Conservation (phyloP, 2,113 vertebrate species). For the Muntiacus muntjak region DNA sequence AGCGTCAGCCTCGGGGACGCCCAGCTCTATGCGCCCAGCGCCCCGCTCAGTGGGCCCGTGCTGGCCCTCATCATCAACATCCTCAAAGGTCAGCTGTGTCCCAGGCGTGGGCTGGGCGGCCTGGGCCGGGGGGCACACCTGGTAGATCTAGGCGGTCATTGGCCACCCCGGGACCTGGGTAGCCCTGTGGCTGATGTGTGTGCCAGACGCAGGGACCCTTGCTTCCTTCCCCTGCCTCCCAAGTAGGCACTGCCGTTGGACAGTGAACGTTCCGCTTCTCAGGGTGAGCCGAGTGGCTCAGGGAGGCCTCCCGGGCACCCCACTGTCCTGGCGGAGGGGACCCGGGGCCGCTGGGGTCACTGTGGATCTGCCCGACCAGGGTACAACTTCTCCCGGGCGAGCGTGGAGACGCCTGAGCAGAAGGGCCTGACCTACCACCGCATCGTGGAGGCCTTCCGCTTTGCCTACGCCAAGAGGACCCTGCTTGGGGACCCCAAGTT, state of each 20-base stretch:
- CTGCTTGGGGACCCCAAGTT: constrained; percentile 89
- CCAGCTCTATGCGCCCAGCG: constrained; percentile 84
- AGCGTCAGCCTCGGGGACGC: constrained; percentile 82
- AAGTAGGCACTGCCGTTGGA: neutral
- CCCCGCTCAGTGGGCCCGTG: constrained; percentile 92
- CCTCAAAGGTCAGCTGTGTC: constrained; percentile 83
- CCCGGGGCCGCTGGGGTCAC: neutral
- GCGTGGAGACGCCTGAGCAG: constrained; percentile 79
- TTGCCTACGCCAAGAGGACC: constrained; percentile 93
- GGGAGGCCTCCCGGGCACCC: neutral
- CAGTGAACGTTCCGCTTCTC: neutral
- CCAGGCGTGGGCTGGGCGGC: accelerated
- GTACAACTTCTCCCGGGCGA: constrained; percentile 86
- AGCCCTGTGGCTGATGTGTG: neutral
- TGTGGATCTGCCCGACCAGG: constrained; percentile 77
- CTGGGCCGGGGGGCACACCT: neutral
- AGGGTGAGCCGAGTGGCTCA: neutral
- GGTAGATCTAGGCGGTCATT: neutral
- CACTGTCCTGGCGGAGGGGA: accelerated
- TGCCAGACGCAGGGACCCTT: neutral
- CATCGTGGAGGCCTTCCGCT: constrained; percentile 93
- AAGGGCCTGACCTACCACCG: constrained; percentile 93
- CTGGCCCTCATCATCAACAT: constrained; percentile 94
- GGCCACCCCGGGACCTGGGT: neutral
- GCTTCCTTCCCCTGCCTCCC: neutral